Percentiles rank a stretch among this genome's conserved stretches.
Evolutionary conservation across 2,797 vertebrate genomes (phyloP).

Genomic region (Pangasius mekongensis): DNA sequence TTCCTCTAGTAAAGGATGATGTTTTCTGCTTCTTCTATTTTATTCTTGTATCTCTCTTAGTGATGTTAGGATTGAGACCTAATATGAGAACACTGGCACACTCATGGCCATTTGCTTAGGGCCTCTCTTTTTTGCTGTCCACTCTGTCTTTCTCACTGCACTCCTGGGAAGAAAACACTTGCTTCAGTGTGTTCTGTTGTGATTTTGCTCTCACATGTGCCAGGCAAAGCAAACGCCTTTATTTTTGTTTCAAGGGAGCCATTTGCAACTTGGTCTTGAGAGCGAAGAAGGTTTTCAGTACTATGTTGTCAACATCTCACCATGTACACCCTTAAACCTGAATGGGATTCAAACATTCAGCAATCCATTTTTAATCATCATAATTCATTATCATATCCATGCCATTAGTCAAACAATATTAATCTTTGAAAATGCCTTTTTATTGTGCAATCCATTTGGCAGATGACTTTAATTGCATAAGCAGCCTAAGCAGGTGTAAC

Average conservation of each 20-base stretch:
- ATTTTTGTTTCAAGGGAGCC: conserved; percentile 67
- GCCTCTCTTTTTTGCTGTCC: conserved; percentile 53
- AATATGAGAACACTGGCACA: conserved; percentile 51
- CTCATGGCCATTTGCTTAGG: conserved; percentile 43
- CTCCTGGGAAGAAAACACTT: conserved; percentile 69
- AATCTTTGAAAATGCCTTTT: conserved; percentile 4
- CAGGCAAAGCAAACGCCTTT: conserved; percentile 62
- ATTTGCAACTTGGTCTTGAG: not conserved
- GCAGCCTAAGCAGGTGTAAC: conserved; percentile 2
- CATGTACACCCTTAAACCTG: not conserved
- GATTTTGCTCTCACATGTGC: conserved; percentile 74
- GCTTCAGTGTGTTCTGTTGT: conserved; percentile 76
- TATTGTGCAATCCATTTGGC: not conserved
- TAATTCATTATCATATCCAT: not conserved
- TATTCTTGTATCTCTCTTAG: not conserved
- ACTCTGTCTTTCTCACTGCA: conserved; percentile 24
- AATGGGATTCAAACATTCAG: not conserved
- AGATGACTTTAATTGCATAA: conserved; percentile 5
- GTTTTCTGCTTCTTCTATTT: not conserved
- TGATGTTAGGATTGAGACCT: not conserved
- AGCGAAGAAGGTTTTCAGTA: conserved; percentile 2
- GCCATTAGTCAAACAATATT: not conserved
- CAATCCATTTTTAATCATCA: not conserved
- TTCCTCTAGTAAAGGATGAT: not conserved
- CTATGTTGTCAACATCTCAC: not conserved